Conservation (phyloP, 2,797 vertebrate genomes). For the Microhierax caerulescens region DNA sequence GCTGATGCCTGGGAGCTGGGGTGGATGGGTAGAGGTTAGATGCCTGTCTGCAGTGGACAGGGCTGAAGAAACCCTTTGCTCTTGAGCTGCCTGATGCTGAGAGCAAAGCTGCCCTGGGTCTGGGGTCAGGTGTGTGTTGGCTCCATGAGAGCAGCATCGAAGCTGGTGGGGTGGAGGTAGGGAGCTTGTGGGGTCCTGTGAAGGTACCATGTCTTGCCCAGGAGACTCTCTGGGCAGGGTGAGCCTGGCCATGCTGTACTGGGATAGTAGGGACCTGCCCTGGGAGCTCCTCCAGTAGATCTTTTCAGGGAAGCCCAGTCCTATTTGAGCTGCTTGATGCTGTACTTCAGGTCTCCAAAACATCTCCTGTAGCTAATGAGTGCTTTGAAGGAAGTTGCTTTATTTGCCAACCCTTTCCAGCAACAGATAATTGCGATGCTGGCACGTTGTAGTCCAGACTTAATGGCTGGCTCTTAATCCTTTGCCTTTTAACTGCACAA, state of each 20-base stretch:
- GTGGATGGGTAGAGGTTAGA: rapidly evolving
- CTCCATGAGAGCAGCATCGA: rapidly evolving
- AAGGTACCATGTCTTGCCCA: rapidly evolving
- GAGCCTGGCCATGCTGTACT: neutral
- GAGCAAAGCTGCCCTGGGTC: neutral
- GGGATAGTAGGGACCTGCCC: neutral
- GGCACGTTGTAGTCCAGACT: neutral
- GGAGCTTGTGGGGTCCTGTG: rapidly evolving
- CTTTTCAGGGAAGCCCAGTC: neutral
- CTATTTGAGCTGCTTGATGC: neutral
- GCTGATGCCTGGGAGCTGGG: rapidly evolving
- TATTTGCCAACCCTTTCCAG: neutral
- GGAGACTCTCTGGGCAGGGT: neutral
- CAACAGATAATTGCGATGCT: neutral
- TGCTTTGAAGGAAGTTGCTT: neutral
- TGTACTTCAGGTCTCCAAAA: neutral
- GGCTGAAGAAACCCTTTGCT: neutral
- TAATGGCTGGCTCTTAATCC: neutral
- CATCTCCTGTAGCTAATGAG: neutral
- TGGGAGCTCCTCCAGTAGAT: neutral
- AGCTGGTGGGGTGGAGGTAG: neutral
- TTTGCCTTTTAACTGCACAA: neutral
- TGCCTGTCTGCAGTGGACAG: neutral
- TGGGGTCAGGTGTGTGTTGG: neutral
- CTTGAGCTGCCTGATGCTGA: neutral